These are phyloP conservation scores for Lagorchestes hirsutus DNA, from an alignment of 2,797 vertebrate genomes.

Conservation along the genomic window DNA sequence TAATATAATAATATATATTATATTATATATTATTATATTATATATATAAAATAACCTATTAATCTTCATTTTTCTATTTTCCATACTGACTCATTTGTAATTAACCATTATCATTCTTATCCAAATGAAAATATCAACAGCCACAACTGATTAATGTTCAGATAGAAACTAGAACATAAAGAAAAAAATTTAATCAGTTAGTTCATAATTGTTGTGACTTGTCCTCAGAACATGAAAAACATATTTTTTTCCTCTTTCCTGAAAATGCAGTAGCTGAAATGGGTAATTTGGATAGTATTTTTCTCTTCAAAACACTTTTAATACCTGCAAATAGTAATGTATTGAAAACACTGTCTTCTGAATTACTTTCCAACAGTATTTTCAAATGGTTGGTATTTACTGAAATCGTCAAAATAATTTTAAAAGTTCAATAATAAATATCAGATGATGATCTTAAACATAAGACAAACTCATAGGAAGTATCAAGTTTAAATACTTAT, in stretches of 20 bases:
- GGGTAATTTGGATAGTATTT: conserved; percentile 63
- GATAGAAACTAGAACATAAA: conserved; percentile 61
- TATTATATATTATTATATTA: no score
- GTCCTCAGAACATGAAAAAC: conserved; percentile 61
- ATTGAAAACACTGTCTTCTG: conserved; percentile 68
- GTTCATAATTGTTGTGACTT: conserved; percentile 72
- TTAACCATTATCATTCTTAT: conserved; percentile 27
- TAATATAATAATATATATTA: no score
- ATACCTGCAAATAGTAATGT: conserved; percentile 31
- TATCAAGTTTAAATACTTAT: background rate
- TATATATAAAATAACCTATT: conserved; percentile 53
- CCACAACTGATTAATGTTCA: conserved; percentile 66
- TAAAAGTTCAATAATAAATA: conserved; percentile 75
- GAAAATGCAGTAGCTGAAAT: conserved; percentile 56
- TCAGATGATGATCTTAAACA: conserved; percentile 50
- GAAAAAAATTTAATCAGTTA: conserved; percentile 69
- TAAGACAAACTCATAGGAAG: conserved; percentile 45
- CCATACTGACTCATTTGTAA: conserved; percentile 52
- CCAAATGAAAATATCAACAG: conserved; percentile 57
- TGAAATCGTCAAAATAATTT: conserved; percentile 56
- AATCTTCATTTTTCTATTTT: conserved; percentile 3
- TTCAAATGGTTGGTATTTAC: conserved; percentile 58
- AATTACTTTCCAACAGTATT: conserved; percentile 65
- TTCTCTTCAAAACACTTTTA: conserved; percentile 67
- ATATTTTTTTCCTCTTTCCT: conserved; percentile 50